phyloP scores from a whole-genome alignment of 1,140 invertebrate species.

The Drosophila bocki region DNA sequence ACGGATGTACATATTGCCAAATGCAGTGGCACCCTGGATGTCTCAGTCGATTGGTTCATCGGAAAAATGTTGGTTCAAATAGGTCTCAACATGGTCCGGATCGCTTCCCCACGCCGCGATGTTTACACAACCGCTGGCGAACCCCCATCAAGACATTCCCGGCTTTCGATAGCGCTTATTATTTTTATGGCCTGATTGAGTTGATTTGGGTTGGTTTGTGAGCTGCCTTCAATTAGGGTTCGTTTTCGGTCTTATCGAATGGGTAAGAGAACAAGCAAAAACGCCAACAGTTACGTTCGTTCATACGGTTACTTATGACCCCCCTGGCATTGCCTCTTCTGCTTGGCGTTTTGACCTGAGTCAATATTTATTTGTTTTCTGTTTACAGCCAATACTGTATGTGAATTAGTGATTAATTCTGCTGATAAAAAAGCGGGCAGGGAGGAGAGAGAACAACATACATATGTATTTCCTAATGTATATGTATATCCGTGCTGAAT shows the following conservation, averaged over 20 bases:
- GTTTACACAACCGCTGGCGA: constrained; percentile 5
- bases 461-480: neutral
- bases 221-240: constrained; percentile 58
- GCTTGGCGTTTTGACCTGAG: constrained; percentile 59
- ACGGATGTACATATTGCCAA: constrained; percentile 19
- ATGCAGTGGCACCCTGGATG: constrained; percentile 15
- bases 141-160: constrained; percentile 7
- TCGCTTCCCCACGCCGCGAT: neutral
- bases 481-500: neutral
- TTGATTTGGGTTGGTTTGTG: constrained; percentile 55
- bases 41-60: constrained; percentile 46
- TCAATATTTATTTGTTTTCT: constrained; percentile 76
- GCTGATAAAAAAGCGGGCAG: constrained; percentile 12
- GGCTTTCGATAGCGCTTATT: constrained; percentile 22
- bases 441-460: neutral
- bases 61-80: constrained; percentile 59
- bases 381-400: constrained; percentile 53
- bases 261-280: constrained; percentile 33
- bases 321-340: neutral
- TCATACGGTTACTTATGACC: constrained; percentile 16
- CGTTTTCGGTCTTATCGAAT: constrained; percentile 62
- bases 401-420: constrained; percentile 58
- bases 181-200: constrained; percentile 76
- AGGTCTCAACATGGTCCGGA: constrained; percentile 61
- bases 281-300: constrained; percentile 59